Percentiles rank a stretch among this genome's conserved stretches.
phyloP scores from a whole-genome alignment of 2,888 invertebrate genomes.

The Tortricodes alternella region DNA sequence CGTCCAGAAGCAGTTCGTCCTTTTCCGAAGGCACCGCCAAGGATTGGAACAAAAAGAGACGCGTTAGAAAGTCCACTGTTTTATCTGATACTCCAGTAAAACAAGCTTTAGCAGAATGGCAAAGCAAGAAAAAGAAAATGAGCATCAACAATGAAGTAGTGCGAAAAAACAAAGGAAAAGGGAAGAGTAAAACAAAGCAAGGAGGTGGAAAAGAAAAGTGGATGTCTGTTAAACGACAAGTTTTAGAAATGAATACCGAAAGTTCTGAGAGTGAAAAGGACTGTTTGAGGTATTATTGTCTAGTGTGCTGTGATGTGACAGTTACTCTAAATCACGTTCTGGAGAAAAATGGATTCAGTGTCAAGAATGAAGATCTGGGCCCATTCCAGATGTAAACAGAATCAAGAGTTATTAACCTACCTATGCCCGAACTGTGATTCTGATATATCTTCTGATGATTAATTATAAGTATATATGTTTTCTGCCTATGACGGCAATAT shows the following conservation, averaged over 20 bases:
- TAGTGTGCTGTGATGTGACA: slow-evolving; percentile 29
- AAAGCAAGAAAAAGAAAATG: slow-evolving; percentile 23
- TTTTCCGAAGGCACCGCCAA: slow-evolving; percentile 22
- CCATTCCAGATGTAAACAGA: slow-evolving; percentile 24
- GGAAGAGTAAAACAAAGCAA: slow-evolving; percentile 15
- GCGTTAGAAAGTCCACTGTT: slow-evolving; percentile 13
- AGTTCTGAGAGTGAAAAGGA: slow-evolving; percentile 28
- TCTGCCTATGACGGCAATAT: background rate
- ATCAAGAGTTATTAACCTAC: slow-evolving; percentile 18
- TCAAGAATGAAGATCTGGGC: slow-evolving; percentile 28
- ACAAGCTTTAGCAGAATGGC: slow-evolving; percentile 11
- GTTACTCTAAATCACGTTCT: slow-evolving; percentile 21
- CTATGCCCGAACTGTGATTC: slow-evolving; percentile 20
- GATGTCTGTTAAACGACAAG: slow-evolving; percentile 15
- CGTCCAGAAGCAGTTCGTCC: slow-evolving; percentile 5
- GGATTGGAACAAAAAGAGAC: slow-evolving; percentile 10
- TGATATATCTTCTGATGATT: slow-evolving; percentile 22
- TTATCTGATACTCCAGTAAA: slow-evolving; percentile 25
- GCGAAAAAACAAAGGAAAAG: slow-evolving; percentile 9
- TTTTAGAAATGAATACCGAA: slow-evolving; percentile 20
- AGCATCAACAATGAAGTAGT: background rate
- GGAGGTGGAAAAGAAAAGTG: slow-evolving; percentile 1
- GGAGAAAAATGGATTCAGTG: slow-evolving; percentile 27
- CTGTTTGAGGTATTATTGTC: slow-evolving; percentile 17
- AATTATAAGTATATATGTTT: slow-evolving; percentile 6